These are phyloP conservation scores for Lemur catta DNA, from an alignment of 2,797 vertebrate species.

Conservation along the genomic window DNA sequence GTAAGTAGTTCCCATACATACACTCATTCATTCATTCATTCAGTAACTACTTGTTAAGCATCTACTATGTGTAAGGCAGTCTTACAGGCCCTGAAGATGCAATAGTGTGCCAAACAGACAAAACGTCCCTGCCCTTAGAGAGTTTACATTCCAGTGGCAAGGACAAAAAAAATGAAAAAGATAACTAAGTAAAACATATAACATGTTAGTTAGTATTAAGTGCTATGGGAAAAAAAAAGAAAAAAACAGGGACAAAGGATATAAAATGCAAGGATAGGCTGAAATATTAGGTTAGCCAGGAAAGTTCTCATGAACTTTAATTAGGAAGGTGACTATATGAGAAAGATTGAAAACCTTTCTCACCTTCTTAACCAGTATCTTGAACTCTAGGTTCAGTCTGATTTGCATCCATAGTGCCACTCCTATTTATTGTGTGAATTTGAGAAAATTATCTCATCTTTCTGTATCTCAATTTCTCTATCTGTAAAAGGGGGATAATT, in stretches of 20 bases:
- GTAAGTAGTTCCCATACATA: background rate
- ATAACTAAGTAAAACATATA: background rate
- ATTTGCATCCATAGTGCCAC: background rate
- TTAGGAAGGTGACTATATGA: background rate
- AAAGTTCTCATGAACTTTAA: background rate
- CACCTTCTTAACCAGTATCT: background rate
- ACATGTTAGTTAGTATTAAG: background rate
- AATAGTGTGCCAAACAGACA: background rate
- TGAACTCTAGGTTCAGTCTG: background rate
- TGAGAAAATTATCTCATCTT: background rate
- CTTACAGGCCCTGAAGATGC: background rate
- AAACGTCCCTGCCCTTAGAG: background rate
- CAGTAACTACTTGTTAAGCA: background rate
- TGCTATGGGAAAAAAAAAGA: background rate
- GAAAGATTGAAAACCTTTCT: background rate
- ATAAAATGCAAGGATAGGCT: background rate
- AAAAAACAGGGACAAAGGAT: background rate
- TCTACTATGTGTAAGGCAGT: background rate
- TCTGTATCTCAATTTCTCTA: background rate
- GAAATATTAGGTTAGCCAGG: background rate
- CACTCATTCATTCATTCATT: background rate
- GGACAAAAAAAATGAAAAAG: background rate
- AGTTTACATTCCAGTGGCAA: background rate
- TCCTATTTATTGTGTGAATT: background rate
- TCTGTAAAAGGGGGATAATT: background rate